Evolutionary conservation across 2,888 invertebrate species (phyloP), one percentile per base, ranked within the genome.

Genomic region (Oscheius onirici): DNA sequence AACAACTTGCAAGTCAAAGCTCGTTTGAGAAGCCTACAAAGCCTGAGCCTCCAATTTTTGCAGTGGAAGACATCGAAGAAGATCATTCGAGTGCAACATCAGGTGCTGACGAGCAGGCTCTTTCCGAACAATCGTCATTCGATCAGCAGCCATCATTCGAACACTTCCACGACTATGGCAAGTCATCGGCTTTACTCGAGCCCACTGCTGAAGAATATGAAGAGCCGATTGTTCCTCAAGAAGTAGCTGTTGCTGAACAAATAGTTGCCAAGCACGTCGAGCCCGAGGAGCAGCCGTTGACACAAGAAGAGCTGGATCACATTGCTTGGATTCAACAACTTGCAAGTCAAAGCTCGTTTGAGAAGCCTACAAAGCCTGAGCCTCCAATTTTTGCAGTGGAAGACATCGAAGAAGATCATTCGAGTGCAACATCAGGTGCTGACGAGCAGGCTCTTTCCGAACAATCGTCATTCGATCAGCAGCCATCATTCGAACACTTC

Each of bases 261-360:
- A 3, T 5, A 10, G 46, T 46, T 3, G 13, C 13, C 13, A 15
- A 15, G 17, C 46, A 15, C 13, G 46, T 46, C 46, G 0, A n/a
- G 13, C 5, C 17, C 3, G 46, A 46, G 13, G 46, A 46, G 13
- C 46, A 1, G 3, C 28, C 1, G n/a, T 46, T 80, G n/a, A 79
- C 79, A 20, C 72, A 77, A 70, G 76, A 79, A 67, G 79, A 79
- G 54, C 52, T 73, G 10, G 72, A 74, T 17, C 77, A 78, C 55
- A 73, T 78, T 22, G 63, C 60, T 6, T 63, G 58, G 20, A 70
- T 77, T 20, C 40, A 63, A 28, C 44, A 52, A 67, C 24, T 72
- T 34, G 74, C 70, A 5, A 72, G 72, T n/a, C 72, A 75, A 55
- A 44, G 57, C 1, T 69, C 69, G 0, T 72, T 74, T 10, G 28